A percentile compares a stretch with the other conserved stretches of the same genome.
Conservation (phyloP, 2,113 vertebrate genomes). For the Serinus canaria region DNA sequence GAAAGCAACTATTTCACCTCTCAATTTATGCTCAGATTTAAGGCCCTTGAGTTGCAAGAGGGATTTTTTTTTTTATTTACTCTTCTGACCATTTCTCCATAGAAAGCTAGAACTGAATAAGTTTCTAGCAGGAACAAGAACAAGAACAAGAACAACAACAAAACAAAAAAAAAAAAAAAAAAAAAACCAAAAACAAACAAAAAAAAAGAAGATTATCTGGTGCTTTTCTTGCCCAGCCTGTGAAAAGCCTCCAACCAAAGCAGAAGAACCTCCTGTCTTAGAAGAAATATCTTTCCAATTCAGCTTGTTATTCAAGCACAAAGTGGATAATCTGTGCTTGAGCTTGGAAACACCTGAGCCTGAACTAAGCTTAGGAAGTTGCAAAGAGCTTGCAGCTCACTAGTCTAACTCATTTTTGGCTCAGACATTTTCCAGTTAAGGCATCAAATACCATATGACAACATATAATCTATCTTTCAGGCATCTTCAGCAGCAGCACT, state of each 20-base stretch:
- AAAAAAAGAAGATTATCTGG: background rate
- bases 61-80: background rate
- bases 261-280: background rate
- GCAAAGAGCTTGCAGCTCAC: slow-evolving; percentile 21
- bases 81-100: background rate
- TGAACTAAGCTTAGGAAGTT: slow-evolving; percentile 13
- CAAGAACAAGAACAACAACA: too few relatives aligned
- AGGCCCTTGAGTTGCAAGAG: background rate
- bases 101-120: background rate
- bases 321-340: slow-evolving; percentile 23
- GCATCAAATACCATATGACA: slow-evolving; percentile 50
- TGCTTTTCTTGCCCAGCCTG: background rate
- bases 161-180: background rate
- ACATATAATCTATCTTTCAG: slow-evolving; percentile 56
- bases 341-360: slow-evolving; percentile 43
- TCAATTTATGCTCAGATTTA: background rate
- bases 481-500: slow-evolving; percentile 18
- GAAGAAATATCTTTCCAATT: slow-evolving; percentile 2
- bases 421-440: slow-evolving; percentile 57
- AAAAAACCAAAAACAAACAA: too few relatives aligned
- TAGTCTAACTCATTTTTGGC: slow-evolving; percentile 37
- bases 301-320: slow-evolving; percentile 14
- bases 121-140: background rate
- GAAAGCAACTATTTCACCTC: background rate
- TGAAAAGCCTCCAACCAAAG: background rate